Conservation (phyloP, 2,888 invertebrate species). For the Drosophila colorata region DNA sequence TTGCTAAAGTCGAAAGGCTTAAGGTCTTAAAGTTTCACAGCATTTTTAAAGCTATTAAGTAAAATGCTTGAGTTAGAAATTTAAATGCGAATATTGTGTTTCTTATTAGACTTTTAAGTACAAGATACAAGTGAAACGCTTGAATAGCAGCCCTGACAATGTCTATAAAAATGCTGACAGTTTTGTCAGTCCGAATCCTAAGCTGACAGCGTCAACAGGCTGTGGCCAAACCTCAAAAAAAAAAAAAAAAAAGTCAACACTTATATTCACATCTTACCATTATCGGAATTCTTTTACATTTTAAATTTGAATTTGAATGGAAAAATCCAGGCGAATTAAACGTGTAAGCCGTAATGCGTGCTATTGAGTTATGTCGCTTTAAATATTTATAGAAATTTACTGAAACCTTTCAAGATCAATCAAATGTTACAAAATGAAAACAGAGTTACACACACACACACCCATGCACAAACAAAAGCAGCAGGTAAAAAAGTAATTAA, state of each 20-base stretch:
- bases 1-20: neutral
- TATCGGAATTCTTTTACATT: conserved; percentile 4
- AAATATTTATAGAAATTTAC: conserved; percentile 58
- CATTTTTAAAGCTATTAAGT: neutral
- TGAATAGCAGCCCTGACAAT: neutral
- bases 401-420: conserved; percentile 27
- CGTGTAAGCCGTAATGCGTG: conserved; percentile 39
- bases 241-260: conserved; percentile 7
- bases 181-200: conserved; percentile 10
- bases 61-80: neutral
- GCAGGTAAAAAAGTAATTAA: conserved; percentile 39
- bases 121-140: neutral
- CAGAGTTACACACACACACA: conserved; percentile 13
- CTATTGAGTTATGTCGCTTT: conserved; percentile 52
- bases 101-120: neutral
- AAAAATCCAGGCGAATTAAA: conserved; percentile 20
- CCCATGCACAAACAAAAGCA: neutral
- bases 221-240: conserved; percentile 29
- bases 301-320: conserved; percentile 24
- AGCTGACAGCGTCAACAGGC: conserved; percentile 18
- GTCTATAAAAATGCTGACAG: conserved; percentile 11
- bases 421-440: conserved; percentile 2
- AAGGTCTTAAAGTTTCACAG: neutral
- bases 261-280: conserved; percentile 8
- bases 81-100: neutral